These are phyloP conservation scores for Pangasianodon hypophthalmus DNA, from an alignment of 2,113 vertebrate species.

Conservation along the genomic window DNA sequence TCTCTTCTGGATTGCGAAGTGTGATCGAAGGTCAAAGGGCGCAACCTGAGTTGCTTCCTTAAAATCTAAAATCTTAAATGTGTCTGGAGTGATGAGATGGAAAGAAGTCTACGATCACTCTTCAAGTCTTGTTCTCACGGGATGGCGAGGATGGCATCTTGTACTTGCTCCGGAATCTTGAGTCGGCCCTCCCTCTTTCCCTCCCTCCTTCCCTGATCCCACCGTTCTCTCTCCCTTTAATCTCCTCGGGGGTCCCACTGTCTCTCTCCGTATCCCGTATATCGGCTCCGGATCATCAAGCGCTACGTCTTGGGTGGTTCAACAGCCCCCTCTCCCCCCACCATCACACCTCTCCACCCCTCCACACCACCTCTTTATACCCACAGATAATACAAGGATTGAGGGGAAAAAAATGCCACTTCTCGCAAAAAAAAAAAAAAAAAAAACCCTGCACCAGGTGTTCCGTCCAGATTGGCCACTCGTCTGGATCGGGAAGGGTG, in stretches of 20 bases:
- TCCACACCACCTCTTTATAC: slow-evolving; percentile 4
- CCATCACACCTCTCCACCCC: slow-evolving; percentile 11
- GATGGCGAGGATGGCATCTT: slow-evolving; percentile 1
- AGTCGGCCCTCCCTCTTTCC: slow-evolving; percentile 7
- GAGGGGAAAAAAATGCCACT: slow-evolving; percentile 30
- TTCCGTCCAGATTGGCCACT: slow-evolving; percentile 49
- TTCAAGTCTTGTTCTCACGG: background rate
- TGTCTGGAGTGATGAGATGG: slow-evolving; percentile 18
- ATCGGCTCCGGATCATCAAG: slow-evolving; percentile 36
- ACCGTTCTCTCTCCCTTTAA: slow-evolving; percentile 32
- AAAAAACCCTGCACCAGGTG: slow-evolving; percentile 55
- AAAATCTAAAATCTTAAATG: slow-evolving; percentile 21
- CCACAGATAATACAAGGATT: slow-evolving; percentile 44
- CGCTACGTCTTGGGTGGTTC: slow-evolving; percentile 48
- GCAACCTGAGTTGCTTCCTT: slow-evolving; percentile 26
- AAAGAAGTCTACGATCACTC: slow-evolving; percentile 14
- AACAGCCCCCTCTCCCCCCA: slow-evolving; percentile 3
- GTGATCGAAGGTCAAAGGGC: slow-evolving; percentile 15
- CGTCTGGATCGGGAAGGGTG: slow-evolving; percentile 48
- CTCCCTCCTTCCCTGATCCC: slow-evolving; percentile 1
- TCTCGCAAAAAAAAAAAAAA: background rate
- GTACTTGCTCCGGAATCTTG: slow-evolving; percentile 12
- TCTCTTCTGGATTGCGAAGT: slow-evolving; percentile 19
- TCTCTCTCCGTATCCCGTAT: slow-evolving; percentile 12
- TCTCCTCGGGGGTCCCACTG: slow-evolving; percentile 44